phyloP scores from a whole-genome alignment of 2,888 invertebrate genomes.

The Coenonympha glycerion region DNA sequence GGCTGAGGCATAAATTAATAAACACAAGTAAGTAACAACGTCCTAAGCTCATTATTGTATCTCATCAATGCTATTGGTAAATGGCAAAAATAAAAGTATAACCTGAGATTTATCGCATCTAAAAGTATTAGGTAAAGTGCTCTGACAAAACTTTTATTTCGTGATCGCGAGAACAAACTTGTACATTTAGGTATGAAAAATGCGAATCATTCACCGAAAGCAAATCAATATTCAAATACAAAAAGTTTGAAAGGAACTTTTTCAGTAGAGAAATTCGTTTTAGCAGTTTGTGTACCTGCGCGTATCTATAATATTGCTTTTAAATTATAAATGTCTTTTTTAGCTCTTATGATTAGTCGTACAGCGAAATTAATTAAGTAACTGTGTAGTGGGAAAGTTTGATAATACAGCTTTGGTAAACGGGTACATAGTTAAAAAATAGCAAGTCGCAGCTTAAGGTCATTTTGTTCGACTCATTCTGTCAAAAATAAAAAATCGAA shows the following conservation, averaged over 20 bases:
- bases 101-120: conserved; percentile 56
- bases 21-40: too few relatives aligned
- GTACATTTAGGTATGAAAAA: conserved; percentile 67
- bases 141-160: conserved; percentile 61
- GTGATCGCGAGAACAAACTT: conserved; percentile 63
- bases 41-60: too few relatives aligned
- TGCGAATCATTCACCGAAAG: conserved; percentile 60
- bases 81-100: conserved; percentile 37
- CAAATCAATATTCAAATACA: conserved; percentile 66
- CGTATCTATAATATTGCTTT: conserved; percentile 4
- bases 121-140: conserved; percentile 58
- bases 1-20: too few relatives aligned
- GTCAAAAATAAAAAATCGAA: too few relatives aligned
- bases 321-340: conserved; percentile 1
- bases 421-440: background rate
- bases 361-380: background rate
- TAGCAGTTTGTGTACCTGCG: conserved; percentile 34
- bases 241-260: conserved; percentile 52
- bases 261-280: conserved; percentile 39
- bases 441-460: too few relatives aligned
- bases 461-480: too few relatives aligned
- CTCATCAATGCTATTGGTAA: background rate
- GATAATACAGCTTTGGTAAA: too few relatives aligned
- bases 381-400: background rate
- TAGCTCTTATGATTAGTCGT: background rate